Evolutionary conservation across 2,797 vertebrate species (phyloP), one percentile per base, ranked within the genome.

Genomic region (Apogon talboti): DNA sequence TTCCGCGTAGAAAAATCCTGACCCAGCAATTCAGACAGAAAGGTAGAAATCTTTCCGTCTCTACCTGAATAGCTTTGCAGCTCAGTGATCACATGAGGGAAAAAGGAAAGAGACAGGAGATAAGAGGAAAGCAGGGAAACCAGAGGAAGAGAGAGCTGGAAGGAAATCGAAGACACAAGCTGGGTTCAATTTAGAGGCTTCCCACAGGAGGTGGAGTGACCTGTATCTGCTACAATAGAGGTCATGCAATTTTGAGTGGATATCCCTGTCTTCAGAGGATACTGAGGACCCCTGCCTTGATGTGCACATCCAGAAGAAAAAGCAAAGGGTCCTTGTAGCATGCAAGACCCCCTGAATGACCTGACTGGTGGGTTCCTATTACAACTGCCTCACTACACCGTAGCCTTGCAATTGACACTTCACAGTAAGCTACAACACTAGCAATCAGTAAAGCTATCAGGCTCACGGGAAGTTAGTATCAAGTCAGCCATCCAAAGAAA

Each of bases 101-200:
- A 83, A 89, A 87, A 71, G 74, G 81, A 82, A 79, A 83, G 74
- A 87, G 85, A 91, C 72, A 76, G 85, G 78, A 87, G 89, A 91
- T 90, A 91, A 89, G 84, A 86, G 87, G 57, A 81, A 81, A 89
- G 76, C 74, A 87, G 83, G 71, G 81, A 81, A 81, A 85, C 80
- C 49, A 78, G 85, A 84, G 87, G 85, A 87, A 86, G 87, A 81
- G 82, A 62, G 78, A 83, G 87, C 65, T 76, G 70, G 82, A 71
- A 84, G 81, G 89, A 92, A 91, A 92, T 92, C 87, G 87, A 94
- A 95, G 91, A 91, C 90, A 87, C 90, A 94, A 93, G 93, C 93
- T 92, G 91, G 86, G 93, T 94, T 95, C 93, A 93, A 93, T 95
- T 94, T 94, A 91, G 85, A 92, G 86, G 82, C 85, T 90, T 92